phyloP scores from a whole-genome alignment of 2,797 vertebrate species.

The Alauda arvensis region DNA sequence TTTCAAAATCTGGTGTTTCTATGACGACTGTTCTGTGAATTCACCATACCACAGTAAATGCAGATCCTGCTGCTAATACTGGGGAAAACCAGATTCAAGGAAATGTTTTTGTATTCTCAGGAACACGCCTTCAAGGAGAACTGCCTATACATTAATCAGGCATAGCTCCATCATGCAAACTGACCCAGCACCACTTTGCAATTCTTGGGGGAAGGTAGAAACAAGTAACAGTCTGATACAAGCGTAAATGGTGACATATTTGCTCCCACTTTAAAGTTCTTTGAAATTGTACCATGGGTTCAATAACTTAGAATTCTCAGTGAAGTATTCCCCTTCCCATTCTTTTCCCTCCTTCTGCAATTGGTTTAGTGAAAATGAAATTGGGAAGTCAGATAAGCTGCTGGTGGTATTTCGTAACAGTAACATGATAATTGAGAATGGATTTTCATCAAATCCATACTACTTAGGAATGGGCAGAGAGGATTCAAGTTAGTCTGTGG shows the following conservation, averaged over 20 bases:
- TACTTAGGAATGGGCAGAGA: background rate
- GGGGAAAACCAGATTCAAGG: background rate
- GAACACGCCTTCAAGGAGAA: background rate
- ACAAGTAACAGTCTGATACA: background rate
- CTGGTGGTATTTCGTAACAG: background rate
- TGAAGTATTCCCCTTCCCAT: background rate
- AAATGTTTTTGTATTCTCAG: background rate
- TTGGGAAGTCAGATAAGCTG: background rate
- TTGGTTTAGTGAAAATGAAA: background rate
- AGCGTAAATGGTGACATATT: background rate
- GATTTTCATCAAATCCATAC: background rate
- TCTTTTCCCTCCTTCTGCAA: background rate
- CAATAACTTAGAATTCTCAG: background rate
- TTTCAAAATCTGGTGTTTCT: background rate
- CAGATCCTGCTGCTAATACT: background rate
- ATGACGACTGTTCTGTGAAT: background rate
- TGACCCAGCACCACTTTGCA: background rate
- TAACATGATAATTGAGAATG: background rate
- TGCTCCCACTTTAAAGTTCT: background rate
- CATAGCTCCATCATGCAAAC: background rate
- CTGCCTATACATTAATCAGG: background rate
- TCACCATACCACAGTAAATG: background rate
- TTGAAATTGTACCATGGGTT: background rate
- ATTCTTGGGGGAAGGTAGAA: background rate
- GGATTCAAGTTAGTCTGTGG: background rate